phyloP scores from a whole-genome alignment of 2,797 vertebrate genomes.

The Hybognathus amarus region DNA sequence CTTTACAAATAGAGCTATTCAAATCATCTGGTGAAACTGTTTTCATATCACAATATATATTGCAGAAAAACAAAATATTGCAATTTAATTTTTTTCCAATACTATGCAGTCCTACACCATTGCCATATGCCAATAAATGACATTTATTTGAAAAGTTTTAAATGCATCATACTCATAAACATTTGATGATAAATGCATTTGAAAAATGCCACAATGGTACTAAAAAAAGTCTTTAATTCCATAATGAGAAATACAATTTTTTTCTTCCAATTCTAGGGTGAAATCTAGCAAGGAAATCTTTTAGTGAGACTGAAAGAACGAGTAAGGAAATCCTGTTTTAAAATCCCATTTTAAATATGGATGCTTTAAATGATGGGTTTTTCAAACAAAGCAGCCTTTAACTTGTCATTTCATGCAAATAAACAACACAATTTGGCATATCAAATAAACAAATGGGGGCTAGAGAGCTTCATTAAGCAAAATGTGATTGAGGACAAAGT shows the following conservation, averaged over 20 bases:
- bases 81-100: too few relatives aligned
- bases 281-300: neutral
- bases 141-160: neutral
- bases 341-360: neutral
- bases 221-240: neutral
- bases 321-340: neutral
- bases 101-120: too few relatives aligned
- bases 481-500: slow-evolving; percentile 33
- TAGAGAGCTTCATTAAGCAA: slow-evolving; percentile 38
- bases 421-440: slow-evolving; percentile 30
- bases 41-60: too few relatives aligned
- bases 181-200: neutral
- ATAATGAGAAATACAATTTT: neutral
- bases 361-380: neutral
- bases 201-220: neutral
- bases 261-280: neutral
- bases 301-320: neutral
- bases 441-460: slow-evolving; percentile 50
- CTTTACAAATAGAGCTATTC: too few relatives aligned
- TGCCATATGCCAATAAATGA: too few relatives aligned
- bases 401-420: neutral
- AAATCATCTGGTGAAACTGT: too few relatives aligned
- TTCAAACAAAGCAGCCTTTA: slow-evolving; percentile 13
- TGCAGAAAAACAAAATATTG: too few relatives aligned
- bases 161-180: neutral